Base-by-base conservation (phyloP, 2,888 invertebrate genomes). In the Drosophila colorata region DNA sequence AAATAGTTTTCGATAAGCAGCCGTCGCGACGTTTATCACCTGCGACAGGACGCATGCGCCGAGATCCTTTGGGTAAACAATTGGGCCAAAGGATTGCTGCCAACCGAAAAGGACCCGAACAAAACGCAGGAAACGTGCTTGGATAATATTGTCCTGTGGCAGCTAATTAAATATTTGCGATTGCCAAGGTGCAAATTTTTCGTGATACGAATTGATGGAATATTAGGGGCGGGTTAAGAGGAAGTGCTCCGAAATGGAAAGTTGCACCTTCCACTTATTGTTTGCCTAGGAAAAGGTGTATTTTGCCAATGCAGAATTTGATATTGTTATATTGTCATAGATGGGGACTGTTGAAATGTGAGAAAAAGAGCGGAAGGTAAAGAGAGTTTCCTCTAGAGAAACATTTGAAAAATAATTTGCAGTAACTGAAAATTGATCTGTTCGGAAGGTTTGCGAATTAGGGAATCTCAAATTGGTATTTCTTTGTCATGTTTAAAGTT, bases 111-210 rank as follows among this genome's bases (percentile, higher is more conserved):
- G 52, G 48, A 51, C 23, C n/a, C 49, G 43, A 13, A 20, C 43
- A 59, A 59, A n/a, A 13, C 11, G 63, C 71, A 71, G 76, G 64
- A 83, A 74, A 80, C 72, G 59, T 69, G 72, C 48, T 65, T 52
- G 35, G 58, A 63, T 64, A 58, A 59, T 71, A 13, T 33, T 33
- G 74, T 73, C 58, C 46, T 52, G 35, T 38, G 59, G 68, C 88
- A 87, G 88, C 85, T 85, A 83, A 87, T 85, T 74, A 83, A 85
- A 85, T 83, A 87, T 85, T 85, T 85, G 73, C 79, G n/a, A 66
- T 73, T 57, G 47, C 28, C 35, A 85, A 85, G 87, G 85, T 85
- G 85, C 83, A 85, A 84, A 78, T 64, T 60, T 46, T 13, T 13
- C 31, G 44, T 58, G 78, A 78, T 83, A 78, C 56, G 64, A 49